Base-by-base conservation (phyloP, 2,797 vertebrate genomes). In the Takifugu ocellatus region DNA sequence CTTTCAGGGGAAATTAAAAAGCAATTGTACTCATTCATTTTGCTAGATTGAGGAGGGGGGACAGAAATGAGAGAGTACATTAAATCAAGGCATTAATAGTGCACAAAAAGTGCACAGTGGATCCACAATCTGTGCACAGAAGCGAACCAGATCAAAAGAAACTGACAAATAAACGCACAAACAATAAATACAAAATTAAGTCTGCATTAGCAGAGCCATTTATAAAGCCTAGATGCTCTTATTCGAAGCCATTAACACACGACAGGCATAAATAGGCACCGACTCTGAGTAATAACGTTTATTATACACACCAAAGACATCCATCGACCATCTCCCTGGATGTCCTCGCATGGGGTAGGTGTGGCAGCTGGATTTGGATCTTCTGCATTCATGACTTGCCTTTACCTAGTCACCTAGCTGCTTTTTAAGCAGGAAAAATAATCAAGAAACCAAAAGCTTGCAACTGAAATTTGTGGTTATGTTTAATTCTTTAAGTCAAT, bases 251-350 rank as follows among this genome's bases (percentile, higher is more conserved):
- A 42, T 25, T 49, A 74, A 9, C 2, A 1, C 1, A 9, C 3
- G 16, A 12, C 3, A 39, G 1, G 62, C 29, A n/a, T 27, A 17
- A 54, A 0, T 8, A 10, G 21, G 62, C 51, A 47, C 2, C 49
- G 0, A 60, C 39, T 16, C 51, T 17, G 29, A 21, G 44, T 8
- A 21, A 7, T 21, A 25, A 33, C 50, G 16, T 6, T 11, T 7
- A 33, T 53, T 61, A 66, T 44, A 87, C 93, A 88, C 81, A 96
- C 95, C 93, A 96, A 65, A 43, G 94, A 95, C 84, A 96, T 93
- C 95, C 95, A 97, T 66, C 93, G 92, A 61, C 90, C 93, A 72
- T 97, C 94, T 75, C 94, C 94, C 60, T 95, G 92, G 54, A 59
- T 77, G 69, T 97, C 94, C 55, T 79, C 62, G 81, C 90, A 88